Percentiles rank a stretch among this genome's conserved stretches.
These are phyloP conservation scores for Sus scrofa DNA, from an alignment of 2,113 vertebrate species.

Conservation along the genomic window DNA sequence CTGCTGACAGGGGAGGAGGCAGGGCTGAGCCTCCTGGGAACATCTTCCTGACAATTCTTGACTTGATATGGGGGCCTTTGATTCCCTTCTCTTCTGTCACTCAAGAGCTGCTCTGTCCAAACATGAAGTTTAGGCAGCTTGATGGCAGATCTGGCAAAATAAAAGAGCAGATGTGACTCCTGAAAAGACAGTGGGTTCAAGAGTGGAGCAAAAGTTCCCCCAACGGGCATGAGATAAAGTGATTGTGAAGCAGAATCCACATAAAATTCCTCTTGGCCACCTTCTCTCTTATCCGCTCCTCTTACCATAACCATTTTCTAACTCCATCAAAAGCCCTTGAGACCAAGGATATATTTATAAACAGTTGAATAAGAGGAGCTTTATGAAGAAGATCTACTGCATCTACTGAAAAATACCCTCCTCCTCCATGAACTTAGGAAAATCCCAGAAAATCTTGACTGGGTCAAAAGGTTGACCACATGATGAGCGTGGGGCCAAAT, in stretches of 20 bases:
- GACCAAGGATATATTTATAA: constrained; percentile 13
- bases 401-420: constrained; percentile 52
- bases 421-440: constrained; percentile 68
- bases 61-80: neutral
- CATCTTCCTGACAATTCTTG: neutral
- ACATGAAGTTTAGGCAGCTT: neutral
- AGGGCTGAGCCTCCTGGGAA: neutral
- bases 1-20: neutral
- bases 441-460: constrained; percentile 74
- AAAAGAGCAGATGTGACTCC: neutral
- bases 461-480: neutral
- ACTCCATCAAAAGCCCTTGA: neutral
- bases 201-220: neutral
- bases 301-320: neutral
- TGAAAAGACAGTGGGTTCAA: neutral
- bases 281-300: neutral
- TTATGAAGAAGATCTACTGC: constrained; percentile 29
- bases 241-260: constrained; percentile 12
- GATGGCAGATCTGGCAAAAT: neutral
- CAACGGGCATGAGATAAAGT: neutral
- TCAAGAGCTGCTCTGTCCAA: neutral
- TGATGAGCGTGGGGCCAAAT: neutral
- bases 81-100: neutral
- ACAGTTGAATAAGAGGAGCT: constrained; percentile 31
- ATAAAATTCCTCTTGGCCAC: constrained; percentile 16